These are phyloP conservation scores for Brachyhypopomus occidentalis DNA, from an alignment of 2,113 vertebrate species.

Conservation along the genomic window DNA sequence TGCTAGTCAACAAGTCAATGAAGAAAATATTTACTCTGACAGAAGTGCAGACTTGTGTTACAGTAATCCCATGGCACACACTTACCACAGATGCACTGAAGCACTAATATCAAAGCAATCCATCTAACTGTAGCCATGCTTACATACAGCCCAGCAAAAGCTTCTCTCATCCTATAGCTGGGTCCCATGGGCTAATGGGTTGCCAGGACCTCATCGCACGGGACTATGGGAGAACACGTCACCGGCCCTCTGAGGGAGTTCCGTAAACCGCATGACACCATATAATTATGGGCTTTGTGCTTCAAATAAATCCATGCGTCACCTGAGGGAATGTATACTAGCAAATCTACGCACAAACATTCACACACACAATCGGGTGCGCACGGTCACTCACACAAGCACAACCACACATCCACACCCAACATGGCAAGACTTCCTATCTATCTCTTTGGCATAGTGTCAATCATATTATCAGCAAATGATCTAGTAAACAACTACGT, in stretches of 20 bases:
- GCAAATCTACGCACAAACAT: background rate
- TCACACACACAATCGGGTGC: no score
- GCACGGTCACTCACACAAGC: no score
- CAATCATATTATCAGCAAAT: no score
- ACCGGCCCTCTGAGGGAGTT: background rate
- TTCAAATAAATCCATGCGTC: background rate
- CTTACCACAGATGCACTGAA: background rate
- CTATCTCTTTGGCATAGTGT: no score
- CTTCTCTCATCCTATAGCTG: background rate
- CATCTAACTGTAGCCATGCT: slow-evolving; percentile 15
- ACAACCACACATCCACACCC: no score
- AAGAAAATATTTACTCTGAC: slow-evolving; percentile 19
- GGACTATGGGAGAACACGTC: background rate
- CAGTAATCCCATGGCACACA: background rate
- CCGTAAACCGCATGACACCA: no score
- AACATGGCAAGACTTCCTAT: no score
- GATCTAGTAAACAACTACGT: no score
- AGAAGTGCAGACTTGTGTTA: background rate
- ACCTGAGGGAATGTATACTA: background rate
- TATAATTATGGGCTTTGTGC: background rate
- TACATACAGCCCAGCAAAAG: background rate
- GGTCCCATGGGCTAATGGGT: background rate
- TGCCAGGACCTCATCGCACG: background rate
- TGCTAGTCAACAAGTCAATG: slow-evolving; percentile 34
- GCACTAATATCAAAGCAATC: slow-evolving; percentile 14